phyloP scores from a whole-genome alignment of 1,140 invertebrate species.

The Anoplolepis gracilipes region DNA sequence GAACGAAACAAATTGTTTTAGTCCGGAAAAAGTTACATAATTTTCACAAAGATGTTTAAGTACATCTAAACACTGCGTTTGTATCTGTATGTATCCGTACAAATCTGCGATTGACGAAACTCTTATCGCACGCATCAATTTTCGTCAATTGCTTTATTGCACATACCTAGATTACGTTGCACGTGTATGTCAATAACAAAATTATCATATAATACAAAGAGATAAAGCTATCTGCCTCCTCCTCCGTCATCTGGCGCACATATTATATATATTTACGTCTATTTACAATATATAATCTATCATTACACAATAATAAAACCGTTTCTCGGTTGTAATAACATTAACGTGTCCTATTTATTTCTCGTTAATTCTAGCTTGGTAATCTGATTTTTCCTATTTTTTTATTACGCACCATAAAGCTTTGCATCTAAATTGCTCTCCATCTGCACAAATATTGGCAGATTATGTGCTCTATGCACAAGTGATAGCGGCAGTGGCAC shows the following conservation, averaged over 20 bases:
- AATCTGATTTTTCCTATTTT: neutral
- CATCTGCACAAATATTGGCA: neutral
- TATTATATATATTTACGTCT: conserved; percentile 17
- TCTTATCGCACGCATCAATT: conserved; percentile 15
- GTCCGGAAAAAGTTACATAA: too few species aligned
- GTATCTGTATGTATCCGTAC: neutral
- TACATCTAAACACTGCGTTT: conserved; percentile 49
- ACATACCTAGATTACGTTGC: neutral
- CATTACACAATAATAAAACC: conserved; percentile 8
- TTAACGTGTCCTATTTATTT: conserved; percentile 1
- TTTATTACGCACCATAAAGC: neutral
- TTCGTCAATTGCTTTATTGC: neutral
- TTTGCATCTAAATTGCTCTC: conserved; percentile 20
- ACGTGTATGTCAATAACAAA: conserved; percentile 51
- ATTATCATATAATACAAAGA: conserved; percentile 41
- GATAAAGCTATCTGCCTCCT: conserved; percentile 33
- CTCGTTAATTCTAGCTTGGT: conserved; percentile 11
- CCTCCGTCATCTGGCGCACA: too few species aligned
- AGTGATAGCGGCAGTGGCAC: neutral
- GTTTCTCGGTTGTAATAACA: conserved; percentile 14
- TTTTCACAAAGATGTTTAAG: conserved; percentile 48
- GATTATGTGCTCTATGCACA: neutral
- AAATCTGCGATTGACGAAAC: neutral
- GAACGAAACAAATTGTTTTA: neutral
- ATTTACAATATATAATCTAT: conserved; percentile 60